A percentile compares a stretch with the other conserved stretches of the same genome.
Evolutionary conservation across 2,113 vertebrate genomes (phyloP).

Genomic region (Tragelaphus strepsiceros): DNA sequence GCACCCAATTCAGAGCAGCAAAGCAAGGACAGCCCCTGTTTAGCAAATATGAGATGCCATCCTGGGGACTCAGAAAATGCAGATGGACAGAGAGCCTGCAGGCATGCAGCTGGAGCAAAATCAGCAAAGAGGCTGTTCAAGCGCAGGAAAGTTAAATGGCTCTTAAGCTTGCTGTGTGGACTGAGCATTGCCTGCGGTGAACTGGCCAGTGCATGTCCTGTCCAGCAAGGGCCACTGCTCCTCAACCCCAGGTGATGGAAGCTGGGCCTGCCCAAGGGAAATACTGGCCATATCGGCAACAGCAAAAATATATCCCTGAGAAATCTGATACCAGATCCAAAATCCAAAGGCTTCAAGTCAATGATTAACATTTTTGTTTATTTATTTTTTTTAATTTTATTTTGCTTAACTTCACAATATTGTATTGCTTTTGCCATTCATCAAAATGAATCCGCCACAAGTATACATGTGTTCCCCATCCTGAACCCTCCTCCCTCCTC

Average conservation of each 20-base stretch:
- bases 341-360: background rate
- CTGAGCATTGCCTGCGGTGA: background rate
- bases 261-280: background rate
- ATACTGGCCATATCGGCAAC: background rate
- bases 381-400: background rate
- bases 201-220: accelerated
- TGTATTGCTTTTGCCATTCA: no score
- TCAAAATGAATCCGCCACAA: no score
- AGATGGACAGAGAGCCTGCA: background rate
- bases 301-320: background rate
- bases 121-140: background rate
- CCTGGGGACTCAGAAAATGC: background rate
- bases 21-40: background rate
- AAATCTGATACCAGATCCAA: background rate
- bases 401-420: no score
- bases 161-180: background rate
- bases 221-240: background rate
- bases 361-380: background rate
- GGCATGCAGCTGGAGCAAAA: background rate
- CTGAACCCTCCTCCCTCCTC: no score
- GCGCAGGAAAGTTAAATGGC: background rate
- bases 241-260: background rate
- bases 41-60: background rate
- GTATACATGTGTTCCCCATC: no score
- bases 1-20: background rate